Evolutionary conservation across 2,888 invertebrate genomes (phyloP), one percentile per base, ranked within the genome.

Genomic region (Prenolepis imparis): DNA sequence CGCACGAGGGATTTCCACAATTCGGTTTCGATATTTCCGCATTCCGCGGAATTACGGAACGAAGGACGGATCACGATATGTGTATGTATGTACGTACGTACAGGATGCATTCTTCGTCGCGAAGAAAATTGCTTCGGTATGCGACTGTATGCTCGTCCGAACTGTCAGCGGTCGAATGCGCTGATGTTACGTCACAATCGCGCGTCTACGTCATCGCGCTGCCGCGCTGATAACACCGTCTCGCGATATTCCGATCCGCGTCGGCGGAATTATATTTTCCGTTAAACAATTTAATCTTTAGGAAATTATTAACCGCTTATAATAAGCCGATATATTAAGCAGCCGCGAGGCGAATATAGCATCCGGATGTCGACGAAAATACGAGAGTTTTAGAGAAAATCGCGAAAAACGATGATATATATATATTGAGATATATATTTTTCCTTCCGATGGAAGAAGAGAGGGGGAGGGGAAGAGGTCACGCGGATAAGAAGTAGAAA

Each of bases 11-110:
- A 86, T 87, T 66, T 73, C 24, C 72, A 64, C 52, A 52, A 52
- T n/a, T 24, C 57, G 63, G 8, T 32, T 55, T 73, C 63, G 82
- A 84, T 64, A 83, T 89, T 91, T 91, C 91, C 91, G 91, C 91
- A 89, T 91, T 90, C 89, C 64, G 48, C 64, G 39, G 83, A 78
- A 88, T 89, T 85, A 87, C 77, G 57, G 57, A 77, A 77, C 83
- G 87, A 85, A 52, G 86, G 87, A 89, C 85, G 84, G 80, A 59
- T 72, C 48, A 9, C 12, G n/a, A 39, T 21, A 32, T 4, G 4
- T 9, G 28, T 44, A 32, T 44, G 15, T 1, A 52, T n/a, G 6
- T n/a, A n/a, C 32, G 57, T 57, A 44, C 36, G 36, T 36, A 4
- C 36, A 5, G 59, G 55, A 80, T 48, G 66, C 55, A 59, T 80